Evolutionary conservation across 2,888 invertebrate species (phyloP).

Genomic region (Pemphredon lugubris): DNA sequence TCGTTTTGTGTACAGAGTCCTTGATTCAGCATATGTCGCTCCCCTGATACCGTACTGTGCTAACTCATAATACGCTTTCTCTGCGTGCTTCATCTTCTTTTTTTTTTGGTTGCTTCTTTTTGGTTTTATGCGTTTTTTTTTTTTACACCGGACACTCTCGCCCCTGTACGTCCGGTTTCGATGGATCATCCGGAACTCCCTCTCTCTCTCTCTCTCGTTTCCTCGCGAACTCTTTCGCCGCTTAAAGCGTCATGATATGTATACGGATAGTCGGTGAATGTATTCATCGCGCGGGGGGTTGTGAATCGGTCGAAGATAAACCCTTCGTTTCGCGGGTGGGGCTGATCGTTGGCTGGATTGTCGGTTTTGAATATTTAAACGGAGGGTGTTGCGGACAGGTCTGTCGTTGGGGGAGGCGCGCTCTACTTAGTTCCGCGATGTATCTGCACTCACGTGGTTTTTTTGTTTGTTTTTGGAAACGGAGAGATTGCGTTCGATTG

Average conservation of each 20-base stretch:
- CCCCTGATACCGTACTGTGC: constrained; percentile 55
- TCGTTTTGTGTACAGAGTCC: constrained; percentile 35
- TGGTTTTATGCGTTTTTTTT: no score
- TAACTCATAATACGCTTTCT: constrained; percentile 33
- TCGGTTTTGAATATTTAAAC: no score
- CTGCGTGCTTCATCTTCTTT: not conserved
- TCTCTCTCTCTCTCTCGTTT: not conserved
- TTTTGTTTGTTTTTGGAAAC: no score
- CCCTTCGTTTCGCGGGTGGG: not conserved
- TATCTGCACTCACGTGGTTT: no score
- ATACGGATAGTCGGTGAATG: constrained; percentile 1
- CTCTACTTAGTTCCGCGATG: no score
- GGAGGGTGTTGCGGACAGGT: no score
- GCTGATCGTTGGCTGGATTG: no score
- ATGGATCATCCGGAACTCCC: not conserved
- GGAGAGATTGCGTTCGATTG: no score
- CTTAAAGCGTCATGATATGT: not conserved
- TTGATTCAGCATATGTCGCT: constrained; percentile 45
- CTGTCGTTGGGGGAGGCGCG: no score
- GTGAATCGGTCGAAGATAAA: no score
- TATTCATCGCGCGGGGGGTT: not conserved
- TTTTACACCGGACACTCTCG: not conserved
- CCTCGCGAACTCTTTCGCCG: not conserved
- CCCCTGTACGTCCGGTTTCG: not conserved
- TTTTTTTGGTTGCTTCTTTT: not conserved